Evolutionary conservation across 1,140 invertebrate genomes (phyloP).

Genomic region (Dinoponera quadriceps): DNA sequence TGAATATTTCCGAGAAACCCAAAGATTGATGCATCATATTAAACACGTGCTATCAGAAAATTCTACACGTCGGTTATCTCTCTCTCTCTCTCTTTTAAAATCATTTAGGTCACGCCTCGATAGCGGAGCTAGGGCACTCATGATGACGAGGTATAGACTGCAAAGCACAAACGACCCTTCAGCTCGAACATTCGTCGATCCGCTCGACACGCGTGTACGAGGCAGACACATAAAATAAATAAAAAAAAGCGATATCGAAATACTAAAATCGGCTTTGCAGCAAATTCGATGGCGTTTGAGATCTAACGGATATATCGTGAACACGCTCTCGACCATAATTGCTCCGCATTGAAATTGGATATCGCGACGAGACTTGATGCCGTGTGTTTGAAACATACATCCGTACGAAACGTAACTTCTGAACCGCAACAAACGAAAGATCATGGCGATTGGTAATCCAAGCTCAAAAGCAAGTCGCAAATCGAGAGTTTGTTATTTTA

Average conservation of each 20-base stretch:
- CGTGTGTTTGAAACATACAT: background rate
- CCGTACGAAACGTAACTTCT: background rate
- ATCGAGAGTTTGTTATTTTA: background rate
- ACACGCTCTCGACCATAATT: slow-evolving; percentile 30
- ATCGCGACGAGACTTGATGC: slow-evolving; percentile 30
- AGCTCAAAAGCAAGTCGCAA: background rate
- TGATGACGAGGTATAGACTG: slow-evolving; percentile 68
- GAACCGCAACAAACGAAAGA: background rate
- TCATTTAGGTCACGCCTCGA: slow-evolving; percentile 70
- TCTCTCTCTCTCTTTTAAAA: slow-evolving; percentile 62
- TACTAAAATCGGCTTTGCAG: slow-evolving; percentile 58
- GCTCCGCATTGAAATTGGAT: slow-evolving; percentile 54
- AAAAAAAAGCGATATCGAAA: slow-evolving; percentile 63
- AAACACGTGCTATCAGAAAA: background rate
- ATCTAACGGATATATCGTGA: slow-evolving; percentile 60
- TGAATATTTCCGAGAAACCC: background rate
- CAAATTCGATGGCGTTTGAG: slow-evolving; percentile 60
- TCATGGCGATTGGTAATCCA: background rate
- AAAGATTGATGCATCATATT: background rate
- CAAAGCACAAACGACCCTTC: slow-evolving; percentile 63
- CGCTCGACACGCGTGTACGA: slow-evolving; percentile 62
- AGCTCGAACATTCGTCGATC: slow-evolving; percentile 59
- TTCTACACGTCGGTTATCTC: slow-evolving; percentile 20
- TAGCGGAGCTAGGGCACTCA: slow-evolving; percentile 57
- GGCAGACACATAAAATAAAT: slow-evolving; percentile 57